Evolutionary conservation across 2,113 vertebrate genomes (phyloP).

Genomic region (Xerus inauris): DNA sequence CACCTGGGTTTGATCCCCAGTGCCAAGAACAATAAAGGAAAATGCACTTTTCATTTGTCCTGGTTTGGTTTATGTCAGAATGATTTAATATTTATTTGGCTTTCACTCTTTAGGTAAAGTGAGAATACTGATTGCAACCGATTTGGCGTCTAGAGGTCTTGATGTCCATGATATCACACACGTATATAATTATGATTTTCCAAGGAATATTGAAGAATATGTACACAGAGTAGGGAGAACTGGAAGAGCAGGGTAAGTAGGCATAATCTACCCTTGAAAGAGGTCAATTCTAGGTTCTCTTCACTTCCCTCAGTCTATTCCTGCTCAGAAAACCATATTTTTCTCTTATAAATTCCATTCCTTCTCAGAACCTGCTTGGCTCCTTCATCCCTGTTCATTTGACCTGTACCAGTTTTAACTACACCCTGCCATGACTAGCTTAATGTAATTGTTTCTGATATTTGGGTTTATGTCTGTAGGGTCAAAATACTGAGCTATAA

Average conservation of each 20-base stretch:
- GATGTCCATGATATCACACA: constrained; percentile 96
- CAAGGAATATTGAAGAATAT: constrained; percentile 97
- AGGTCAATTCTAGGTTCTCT: background rate
- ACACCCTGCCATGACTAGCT: background rate
- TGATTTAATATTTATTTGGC: background rate
- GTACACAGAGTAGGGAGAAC: constrained; percentile 97
- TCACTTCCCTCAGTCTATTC: background rate
- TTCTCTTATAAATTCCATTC: background rate
- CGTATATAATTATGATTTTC: constrained; percentile 97
- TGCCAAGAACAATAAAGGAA: background rate
- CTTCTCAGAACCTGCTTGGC: background rate
- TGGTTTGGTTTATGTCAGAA: background rate
- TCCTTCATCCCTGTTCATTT: background rate
- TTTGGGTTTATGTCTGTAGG: background rate
- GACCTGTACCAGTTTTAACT: background rate
- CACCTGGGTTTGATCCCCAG: too few species aligned
- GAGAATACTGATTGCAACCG: constrained; percentile 96
- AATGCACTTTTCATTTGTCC: background rate
- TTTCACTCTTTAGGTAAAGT: constrained; percentile 88
- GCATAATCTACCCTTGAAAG: background rate
- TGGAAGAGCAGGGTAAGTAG: constrained; percentile 94
- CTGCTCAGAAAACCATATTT: background rate
- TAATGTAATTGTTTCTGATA: background rate
- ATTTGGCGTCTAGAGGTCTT: constrained; percentile 95
- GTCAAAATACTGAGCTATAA: background rate